phyloP scores from a whole-genome alignment of 2,113 vertebrate species.

The Cololabis saira region DNA sequence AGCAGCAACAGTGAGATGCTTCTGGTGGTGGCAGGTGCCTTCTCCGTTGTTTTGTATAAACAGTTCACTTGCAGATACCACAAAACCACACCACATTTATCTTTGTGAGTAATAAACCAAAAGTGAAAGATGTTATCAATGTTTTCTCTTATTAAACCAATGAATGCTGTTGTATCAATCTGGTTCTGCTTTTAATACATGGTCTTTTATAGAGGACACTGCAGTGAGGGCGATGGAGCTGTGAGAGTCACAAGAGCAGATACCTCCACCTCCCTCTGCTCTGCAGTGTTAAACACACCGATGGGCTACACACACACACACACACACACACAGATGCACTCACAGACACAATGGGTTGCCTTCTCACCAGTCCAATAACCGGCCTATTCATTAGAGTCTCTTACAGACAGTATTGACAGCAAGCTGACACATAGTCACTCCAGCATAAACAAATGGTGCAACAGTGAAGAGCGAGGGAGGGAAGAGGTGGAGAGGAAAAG shows the following conservation, averaged over 20 bases:
- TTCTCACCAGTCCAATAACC: conserved; percentile 75
- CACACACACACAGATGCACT: conserved; percentile 45
- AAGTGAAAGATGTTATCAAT: neutral
- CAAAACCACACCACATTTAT: neutral
- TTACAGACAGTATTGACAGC: conserved; percentile 79
- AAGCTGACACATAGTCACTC: conserved; percentile 73
- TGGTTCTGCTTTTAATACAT: conserved; percentile 26
- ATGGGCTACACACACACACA: conserved; percentile 35
- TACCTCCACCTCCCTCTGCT: conserved; percentile 60
- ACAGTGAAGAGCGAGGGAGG: conserved; percentile 32
- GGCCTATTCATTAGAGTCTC: conserved; percentile 79
- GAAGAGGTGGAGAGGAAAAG: conserved; percentile 18
- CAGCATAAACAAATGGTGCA: conserved; percentile 73
- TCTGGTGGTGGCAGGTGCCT: conserved; percentile 45
- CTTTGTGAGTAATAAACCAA: neutral
- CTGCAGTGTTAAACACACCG: conserved; percentile 50
- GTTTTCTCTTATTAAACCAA: too few relatives aligned
- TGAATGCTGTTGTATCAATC: neutral
- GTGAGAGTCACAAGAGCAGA: conserved; percentile 42
- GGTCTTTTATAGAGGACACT: conserved; percentile 44
- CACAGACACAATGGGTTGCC: conserved; percentile 69
- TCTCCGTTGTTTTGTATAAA: conserved; percentile 23
- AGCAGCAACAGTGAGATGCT: conserved; percentile 28
- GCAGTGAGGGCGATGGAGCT: conserved; percentile 38
- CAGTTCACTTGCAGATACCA: neutral